These are phyloP conservation scores for Cynaeus angustus DNA, from an alignment of 2,888 invertebrate species.

Conservation along the genomic window DNA sequence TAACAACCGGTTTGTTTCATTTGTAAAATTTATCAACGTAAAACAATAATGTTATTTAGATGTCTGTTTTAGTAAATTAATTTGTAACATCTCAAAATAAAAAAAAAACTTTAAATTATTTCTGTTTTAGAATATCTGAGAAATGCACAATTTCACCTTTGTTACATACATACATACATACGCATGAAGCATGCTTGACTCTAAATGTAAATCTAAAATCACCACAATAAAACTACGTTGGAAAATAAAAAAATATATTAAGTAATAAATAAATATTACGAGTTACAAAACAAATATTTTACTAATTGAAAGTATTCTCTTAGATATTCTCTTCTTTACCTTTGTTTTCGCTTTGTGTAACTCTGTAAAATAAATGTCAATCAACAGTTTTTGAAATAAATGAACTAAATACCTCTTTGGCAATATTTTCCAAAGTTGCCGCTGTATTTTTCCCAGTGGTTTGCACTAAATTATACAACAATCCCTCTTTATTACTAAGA, in stretches of 20 bases:
- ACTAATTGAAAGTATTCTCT: neutral
- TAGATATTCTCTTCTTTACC: neutral
- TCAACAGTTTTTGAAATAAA: neutral
- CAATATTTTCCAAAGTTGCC: slow-evolving; percentile 27
- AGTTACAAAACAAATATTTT: neutral
- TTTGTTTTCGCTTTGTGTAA: slow-evolving; percentile 1
- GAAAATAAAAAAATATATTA: too few species aligned
- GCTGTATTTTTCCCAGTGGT: slow-evolving; percentile 23
- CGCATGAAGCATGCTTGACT: too few species aligned
- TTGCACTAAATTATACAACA: slow-evolving; percentile 28
- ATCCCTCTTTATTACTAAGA: slow-evolving; percentile 13
- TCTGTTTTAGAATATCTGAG: too few species aligned
- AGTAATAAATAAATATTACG: slow-evolving; percentile 1
- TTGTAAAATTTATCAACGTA: too few species aligned
- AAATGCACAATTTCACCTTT: too few species aligned
- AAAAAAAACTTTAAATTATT: too few species aligned
- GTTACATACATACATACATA: too few species aligned
- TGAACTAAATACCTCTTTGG: slow-evolving; percentile 15
- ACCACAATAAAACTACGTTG: neutral
- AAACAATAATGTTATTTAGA: too few species aligned
- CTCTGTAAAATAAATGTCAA: slow-evolving; percentile 12
- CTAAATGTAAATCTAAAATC: neutral
- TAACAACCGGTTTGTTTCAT: too few species aligned
- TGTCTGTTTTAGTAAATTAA: too few species aligned
- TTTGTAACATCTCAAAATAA: too few species aligned